Conservation (phyloP, 2,888 invertebrate species). For the Melinopterus prodromus region DNA sequence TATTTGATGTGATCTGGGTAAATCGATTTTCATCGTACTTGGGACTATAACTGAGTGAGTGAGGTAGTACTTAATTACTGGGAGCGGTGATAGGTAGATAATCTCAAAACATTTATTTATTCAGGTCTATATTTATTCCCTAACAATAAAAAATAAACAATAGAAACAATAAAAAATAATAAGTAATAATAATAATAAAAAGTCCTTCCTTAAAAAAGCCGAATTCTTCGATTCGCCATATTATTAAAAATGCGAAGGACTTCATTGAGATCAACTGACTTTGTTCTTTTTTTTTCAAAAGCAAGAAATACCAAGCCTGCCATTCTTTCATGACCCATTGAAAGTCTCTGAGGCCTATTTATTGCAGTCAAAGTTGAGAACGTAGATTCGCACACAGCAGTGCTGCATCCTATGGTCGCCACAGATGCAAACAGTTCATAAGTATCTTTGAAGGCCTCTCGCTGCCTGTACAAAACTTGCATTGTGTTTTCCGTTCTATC, state of each 20-base stretch:
- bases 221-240: slow-evolving; percentile 12
- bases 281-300: slow-evolving; percentile 16
- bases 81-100: slow-evolving; percentile 20
- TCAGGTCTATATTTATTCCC: slow-evolving; percentile 7
- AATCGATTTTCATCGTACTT: not conserved
- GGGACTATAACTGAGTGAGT: not conserved
- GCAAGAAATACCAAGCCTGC: slow-evolving; percentile 16
- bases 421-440: slow-evolving; percentile 17
- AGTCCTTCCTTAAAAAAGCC: slow-evolving; percentile 7
- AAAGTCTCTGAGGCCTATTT: slow-evolving; percentile 18
- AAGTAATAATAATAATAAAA: not conserved
- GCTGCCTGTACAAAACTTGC: slow-evolving; percentile 20
- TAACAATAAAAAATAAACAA: not conserved
- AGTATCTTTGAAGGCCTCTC: slow-evolving; percentile 21
- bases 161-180: slow-evolving; percentile 5
- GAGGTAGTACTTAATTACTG: slow-evolving; percentile 15
- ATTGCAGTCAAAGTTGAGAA: slow-evolving; percentile 21
- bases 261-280: slow-evolving; percentile 13
- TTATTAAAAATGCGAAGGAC: slow-evolving; percentile 21
- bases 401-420: slow-evolving; percentile 8
- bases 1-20: not conserved
- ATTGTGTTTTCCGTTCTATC: slow-evolving; percentile 23
- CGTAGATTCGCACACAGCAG: slow-evolving; percentile 14
- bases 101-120: slow-evolving; percentile 8
- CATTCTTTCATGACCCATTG: not conserved